Evolutionary conservation across 2,797 vertebrate genomes (phyloP), one percentile per base, ranked within the genome.

Genomic region (Neopelma chrysocephalum): DNA sequence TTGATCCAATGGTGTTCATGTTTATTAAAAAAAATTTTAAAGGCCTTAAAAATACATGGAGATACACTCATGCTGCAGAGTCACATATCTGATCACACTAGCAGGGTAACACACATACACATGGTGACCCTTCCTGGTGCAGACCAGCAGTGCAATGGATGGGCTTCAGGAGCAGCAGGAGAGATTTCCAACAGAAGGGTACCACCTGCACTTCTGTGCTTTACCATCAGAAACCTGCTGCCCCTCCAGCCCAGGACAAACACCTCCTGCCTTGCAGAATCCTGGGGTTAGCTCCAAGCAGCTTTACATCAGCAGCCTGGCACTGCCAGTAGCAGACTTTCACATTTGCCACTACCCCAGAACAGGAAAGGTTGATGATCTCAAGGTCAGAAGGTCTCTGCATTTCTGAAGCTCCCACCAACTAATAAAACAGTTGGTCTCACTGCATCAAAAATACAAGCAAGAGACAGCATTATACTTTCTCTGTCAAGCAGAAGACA

Each of bases 21-120:
- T 18, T 51, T 25, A 40, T 26, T 36, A n/a, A 53, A 87, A 70
- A 7, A 20, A 31, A 3, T 75, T 68, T 53, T 60, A 6, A 31
- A 71, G 22, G 16, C 23, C 27, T 66, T 76, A 65, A 75, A 73
- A 87, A 31, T 34, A 36, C 15, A 18, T 61, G 42, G 19, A 45
- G 13, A 40, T 23, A 17, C 0, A 3, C 12, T 25, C 7, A 27
- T 12, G 23, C 62, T 31, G 9, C 75, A 66, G 50, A 76, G 32
- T 6, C 4, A 2, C 2, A 0, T 1, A 1, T 3, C 40, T 60
- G 51, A n/a, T 8, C 10, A 26, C 17, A 4, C 4, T 23, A 21
- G 19, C 36, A 36, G 29, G 9, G 11, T 5, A 70, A 56, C 1
- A 9, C 27, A 10, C 0, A 0, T 11, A 11, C 32, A 15, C 4